These are phyloP conservation scores for Stomatorhinus walkeri DNA, from an alignment of 2,797 vertebrate genomes.

Conservation along the genomic window DNA sequence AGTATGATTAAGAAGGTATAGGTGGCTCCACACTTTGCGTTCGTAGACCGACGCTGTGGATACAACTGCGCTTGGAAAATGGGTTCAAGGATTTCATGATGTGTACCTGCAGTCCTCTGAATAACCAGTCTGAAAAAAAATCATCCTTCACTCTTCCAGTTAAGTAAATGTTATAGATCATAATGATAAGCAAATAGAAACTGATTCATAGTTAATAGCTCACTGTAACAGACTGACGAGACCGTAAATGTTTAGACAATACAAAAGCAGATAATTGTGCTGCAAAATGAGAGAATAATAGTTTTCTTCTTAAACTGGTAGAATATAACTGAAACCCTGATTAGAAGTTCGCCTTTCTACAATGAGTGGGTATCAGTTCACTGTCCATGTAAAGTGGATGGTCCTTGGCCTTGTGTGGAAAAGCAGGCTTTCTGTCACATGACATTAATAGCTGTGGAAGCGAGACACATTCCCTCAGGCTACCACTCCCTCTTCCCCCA, in stretches of 20 bases:
- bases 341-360: background rate
- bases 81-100: background rate
- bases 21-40: background rate
- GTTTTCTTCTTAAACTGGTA: background rate
- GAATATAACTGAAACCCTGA: background rate
- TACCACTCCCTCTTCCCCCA: background rate
- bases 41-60: background rate
- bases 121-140: background rate
- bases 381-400: background rate
- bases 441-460: background rate
- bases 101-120: background rate
- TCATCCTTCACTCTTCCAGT: background rate
- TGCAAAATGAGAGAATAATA: background rate
- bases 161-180: background rate
- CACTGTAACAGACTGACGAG: background rate
- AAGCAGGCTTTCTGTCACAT: background rate
- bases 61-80: background rate
- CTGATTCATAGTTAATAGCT: background rate
- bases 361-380: background rate
- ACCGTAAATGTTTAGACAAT: background rate
- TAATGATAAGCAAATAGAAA: background rate
- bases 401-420: background rate
- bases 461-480: background rate
- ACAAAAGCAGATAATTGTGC: background rate
- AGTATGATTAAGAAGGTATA: background rate